Evolutionary conservation across 2,888 invertebrate genomes (phyloP), one percentile per base, ranked within the genome.

Genomic region (Caradrina clavipalpis): DNA sequence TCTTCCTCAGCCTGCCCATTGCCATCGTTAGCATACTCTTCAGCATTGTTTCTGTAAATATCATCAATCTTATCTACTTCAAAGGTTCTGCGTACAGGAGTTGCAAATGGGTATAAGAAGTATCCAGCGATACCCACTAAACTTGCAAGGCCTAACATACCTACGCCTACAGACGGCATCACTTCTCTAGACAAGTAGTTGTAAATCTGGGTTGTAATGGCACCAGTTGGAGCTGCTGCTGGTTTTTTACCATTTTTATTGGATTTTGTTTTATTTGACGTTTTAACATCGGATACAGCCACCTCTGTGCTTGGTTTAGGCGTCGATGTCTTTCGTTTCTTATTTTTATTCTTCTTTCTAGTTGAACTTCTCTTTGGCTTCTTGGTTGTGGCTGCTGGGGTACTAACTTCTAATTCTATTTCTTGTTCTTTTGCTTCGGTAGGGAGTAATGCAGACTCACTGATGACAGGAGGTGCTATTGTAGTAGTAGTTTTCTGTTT

Each of bases 161-260:
- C 98, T 0, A 98, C 97, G 0, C 98, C 98, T 22, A 98, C 97
- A 42, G 97, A 97, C 0, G 98, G 98, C 97, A 98, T 98, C 0
- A 98, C 97, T 94, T 98, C 98, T 82, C 98, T 96, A 3, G 98
- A 97, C 51, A 98, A 92, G 85, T 97, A 98, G 85, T 97, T 98
- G 86, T 98, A 98, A 35, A 98, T 97, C 88, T 98, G 97, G 0
- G 98, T 97, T 13, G 97, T 96, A 0, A 98, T 96, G 1, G 97
- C 97, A 66, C 97, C 92, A 57, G 90, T 89, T 49, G 83, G 81
- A 49, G 95, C 94, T 19, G n/a, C 45, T 35, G 51, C 59, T 8
- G 95, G 96, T 73, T 95, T 93, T 55, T 95, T 94, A 3, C 89
- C 84, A 69, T 90, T 92, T 78, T 94, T 94, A 22, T 89, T 89